These are phyloP conservation scores for Zaprionus davidi DNA, from an alignment of 1,140 invertebrate genomes.

Conservation along the genomic window DNA sequence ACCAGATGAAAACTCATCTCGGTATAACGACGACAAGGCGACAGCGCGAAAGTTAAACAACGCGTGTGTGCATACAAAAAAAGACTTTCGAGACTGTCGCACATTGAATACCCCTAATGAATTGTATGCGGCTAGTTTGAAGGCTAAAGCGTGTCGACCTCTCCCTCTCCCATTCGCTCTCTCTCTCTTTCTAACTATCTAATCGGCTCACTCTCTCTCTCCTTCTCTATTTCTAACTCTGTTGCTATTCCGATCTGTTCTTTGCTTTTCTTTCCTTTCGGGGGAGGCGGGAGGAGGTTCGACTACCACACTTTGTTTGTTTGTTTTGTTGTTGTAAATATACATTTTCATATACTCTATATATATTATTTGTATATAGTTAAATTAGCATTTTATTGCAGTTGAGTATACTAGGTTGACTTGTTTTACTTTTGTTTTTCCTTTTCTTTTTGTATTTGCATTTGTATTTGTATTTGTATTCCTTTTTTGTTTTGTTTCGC, in stretches of 20 bases:
- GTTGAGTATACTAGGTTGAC: constrained; percentile 81
- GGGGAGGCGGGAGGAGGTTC: not conserved
- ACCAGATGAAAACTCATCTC: constrained; percentile 26
- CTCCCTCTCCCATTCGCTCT: not conserved
- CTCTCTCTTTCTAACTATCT: constrained; percentile 6
- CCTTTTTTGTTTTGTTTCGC: constrained; percentile 34
- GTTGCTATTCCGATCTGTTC: not conserved
- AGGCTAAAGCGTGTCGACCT: constrained; percentile 38
- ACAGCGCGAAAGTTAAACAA: constrained; percentile 32
- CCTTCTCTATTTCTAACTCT: not conserved
- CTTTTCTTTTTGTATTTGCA: constrained; percentile 12
- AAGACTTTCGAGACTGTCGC: constrained; percentile 27
- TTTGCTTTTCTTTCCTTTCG: not conserved
- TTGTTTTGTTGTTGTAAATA: constrained; percentile 61
- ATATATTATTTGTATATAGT: constrained; percentile 60
- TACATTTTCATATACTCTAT: constrained; percentile 71
- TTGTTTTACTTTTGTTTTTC: constrained; percentile 43
- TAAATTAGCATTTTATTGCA: constrained; percentile 75
- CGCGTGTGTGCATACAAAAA: constrained; percentile 18
- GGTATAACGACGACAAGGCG: constrained; percentile 18
- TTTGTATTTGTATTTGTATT: constrained; percentile 30
- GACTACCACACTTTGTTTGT: constrained; percentile 33
- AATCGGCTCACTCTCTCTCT: not conserved
- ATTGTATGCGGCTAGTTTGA: constrained; percentile 38
- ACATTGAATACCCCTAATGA: constrained; percentile 36